Evolutionary conservation across 2,888 invertebrate species (phyloP), one percentile per base, ranked within the genome.

Genomic region (Drosophila silvestris): DNA sequence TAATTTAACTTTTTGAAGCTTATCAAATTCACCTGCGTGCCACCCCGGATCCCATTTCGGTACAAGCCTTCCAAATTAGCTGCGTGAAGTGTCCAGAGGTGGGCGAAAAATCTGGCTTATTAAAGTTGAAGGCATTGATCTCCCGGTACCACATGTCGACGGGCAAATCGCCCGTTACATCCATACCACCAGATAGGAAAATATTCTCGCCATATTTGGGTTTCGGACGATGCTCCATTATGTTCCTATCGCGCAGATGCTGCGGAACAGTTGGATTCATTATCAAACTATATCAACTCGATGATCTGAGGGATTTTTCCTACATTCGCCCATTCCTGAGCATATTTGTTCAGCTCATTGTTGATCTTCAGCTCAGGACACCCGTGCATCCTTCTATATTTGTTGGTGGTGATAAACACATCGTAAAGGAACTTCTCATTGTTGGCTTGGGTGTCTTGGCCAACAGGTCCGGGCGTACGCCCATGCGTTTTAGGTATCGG

Each of bases 191-290:
- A 79, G 96, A 95, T 82, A 96, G 96, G 92, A 96, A 97, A 74
- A 98, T 95, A 91, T 97, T 98, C 92, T 98, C 97, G 0, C 98
- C 97, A 85, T 97, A 97, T 41, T 96, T 96, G 65, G 96, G 95
- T 82, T 96, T 95, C 14, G 96, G 95, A 57, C 97, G 95, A 91
- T 97, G 97, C 75, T 96, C 95, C 84, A 97, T 94, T 76, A 94
- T 94, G 35, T 96, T 96, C 82, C 94, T 77, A 47, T 83, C 81
- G 0, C 91, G 85, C 22, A 92, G 74, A 14, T 81, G 69, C 93
- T 93, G 47, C 0, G 30, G 33, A 53, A 14, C 22, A 54, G 5
- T 26, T 12, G 2, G 5, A 47, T n/a, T 9, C 14, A 14, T 26
- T 10, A 7, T 30, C 1, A 37, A 12, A n/a, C 33, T 19, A 7